Conservation (phyloP, 2,888 invertebrate genomes). For the Thera britannica region DNA sequence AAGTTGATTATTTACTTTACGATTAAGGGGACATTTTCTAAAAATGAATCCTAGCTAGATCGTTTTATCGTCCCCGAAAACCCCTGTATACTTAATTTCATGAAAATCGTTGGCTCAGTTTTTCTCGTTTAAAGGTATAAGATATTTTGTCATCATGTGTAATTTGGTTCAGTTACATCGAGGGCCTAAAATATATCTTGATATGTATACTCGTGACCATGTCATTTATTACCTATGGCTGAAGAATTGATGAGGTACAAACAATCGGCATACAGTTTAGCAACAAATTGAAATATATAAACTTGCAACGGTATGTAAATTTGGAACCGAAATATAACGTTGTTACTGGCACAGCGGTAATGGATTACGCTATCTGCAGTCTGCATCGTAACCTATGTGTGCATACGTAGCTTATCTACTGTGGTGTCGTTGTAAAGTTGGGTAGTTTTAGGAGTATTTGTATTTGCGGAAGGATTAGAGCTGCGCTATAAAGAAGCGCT, state of each 20-base stretch:
- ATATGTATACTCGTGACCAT: neutral
- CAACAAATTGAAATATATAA: conserved; percentile 58
- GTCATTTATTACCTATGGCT: neutral
- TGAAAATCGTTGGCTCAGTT: no score
- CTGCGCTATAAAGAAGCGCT: conserved; percentile 33
- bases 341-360: conserved; percentile 64
- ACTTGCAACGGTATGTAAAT: conserved; percentile 71
- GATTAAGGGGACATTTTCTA: no score
- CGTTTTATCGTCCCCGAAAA: no score
- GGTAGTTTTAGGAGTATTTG: conserved; percentile 50
- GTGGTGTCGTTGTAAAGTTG: conserved; percentile 47
- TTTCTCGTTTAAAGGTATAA: no score
- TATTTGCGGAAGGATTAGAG: conserved; percentile 52
- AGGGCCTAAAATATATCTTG: neutral
- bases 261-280: conserved; percentile 65
- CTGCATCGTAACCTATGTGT: conserved; percentile 41
- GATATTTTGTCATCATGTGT: no score
- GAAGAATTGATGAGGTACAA: conserved; percentile 36
- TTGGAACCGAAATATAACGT: conserved; percentile 64
- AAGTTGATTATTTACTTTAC: no score
- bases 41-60: no score
- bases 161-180: neutral
- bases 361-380: conserved; percentile 63
- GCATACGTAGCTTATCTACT: conserved; percentile 6
- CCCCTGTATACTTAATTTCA: no score